Base-by-base conservation (phyloP, 1,140 invertebrate species). In the Venturia canescens region DNA sequence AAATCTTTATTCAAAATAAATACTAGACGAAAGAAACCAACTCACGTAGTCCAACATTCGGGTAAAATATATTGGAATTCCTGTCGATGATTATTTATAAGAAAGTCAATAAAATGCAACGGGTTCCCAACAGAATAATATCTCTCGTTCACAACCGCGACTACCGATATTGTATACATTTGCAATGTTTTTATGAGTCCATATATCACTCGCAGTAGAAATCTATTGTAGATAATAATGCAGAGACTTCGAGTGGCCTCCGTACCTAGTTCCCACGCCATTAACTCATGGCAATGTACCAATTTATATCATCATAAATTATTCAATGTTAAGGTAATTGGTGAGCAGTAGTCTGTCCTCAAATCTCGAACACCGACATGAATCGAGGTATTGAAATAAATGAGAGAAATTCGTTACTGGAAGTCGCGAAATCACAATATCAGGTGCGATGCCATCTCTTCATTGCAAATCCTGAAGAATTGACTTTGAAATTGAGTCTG, bases 251-350 rank as follows among this genome's bases (percentile, higher is more conserved):
- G 44, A 44, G 48, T 48, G 2, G 27, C 29, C 71, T 23, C 23
- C 31, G 48, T 53, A 53, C 71, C 71, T 48, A 53, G 48, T 53
- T 74, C 71, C 71, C 71, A 53, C 71, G 71, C 44, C 23, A 74
- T 48, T 74, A 74, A 74, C 53, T 27, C 48, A 44, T 74, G 23
- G 48, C 44, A 74, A 74, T 74, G 44, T 74, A 74, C 44, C 71
- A 74, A 74, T 74, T 74, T 74, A 74, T 74, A 53, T 74, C 50
- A 48, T 48, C 38, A 74, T 74, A 74, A 74, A 74, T 74, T 74
- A 53, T 74, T 48, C 71, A 74, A 74, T 53, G 44, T 53, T 74
- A 27, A 53, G 53, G 44, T 23, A 44, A 53, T 26, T 23, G 26
- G 23, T 9, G n/a, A 23, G 23, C 23, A 74, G 63, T 29, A 29